Percentiles rank a stretch among this genome's conserved stretches.
Conservation (phyloP, 2,797 vertebrate species). For the Propithecus perrieri region DNA sequence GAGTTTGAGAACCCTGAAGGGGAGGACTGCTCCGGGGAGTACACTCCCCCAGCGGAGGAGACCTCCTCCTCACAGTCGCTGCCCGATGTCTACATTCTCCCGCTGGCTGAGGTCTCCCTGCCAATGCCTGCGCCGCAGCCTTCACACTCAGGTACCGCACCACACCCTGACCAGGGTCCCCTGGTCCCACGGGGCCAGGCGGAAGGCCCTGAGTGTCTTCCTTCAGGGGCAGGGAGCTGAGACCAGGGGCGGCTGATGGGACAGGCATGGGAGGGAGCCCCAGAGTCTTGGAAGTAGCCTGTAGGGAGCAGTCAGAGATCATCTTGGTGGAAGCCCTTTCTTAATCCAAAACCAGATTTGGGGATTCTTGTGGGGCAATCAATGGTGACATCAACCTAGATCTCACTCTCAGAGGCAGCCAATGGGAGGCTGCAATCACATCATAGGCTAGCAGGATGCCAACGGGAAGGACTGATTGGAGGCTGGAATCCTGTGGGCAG, state of each 20-base stretch:
- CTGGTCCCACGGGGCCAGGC: background rate
- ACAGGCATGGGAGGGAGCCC: background rate
- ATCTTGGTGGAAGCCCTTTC: background rate
- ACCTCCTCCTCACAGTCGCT: slow-evolving; percentile 94
- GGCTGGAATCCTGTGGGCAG: background rate
- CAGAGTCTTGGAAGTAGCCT: background rate
- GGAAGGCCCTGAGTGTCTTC: background rate
- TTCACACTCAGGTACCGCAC: slow-evolving; percentile 86
- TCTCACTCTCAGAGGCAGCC: slow-evolving; percentile 20
- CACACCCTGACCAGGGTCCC: background rate
- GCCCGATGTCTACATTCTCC: slow-evolving; percentile 95
- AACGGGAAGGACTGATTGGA: slow-evolving; percentile 54
- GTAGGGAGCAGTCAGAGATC: background rate
- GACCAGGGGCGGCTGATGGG: background rate
- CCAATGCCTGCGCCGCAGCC: slow-evolving; percentile 82
- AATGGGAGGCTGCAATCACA: background rate
- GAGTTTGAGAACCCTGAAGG: slow-evolving; percentile 96
- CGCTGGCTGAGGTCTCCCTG: slow-evolving; percentile 86
- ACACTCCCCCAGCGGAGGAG: slow-evolving; percentile 94
- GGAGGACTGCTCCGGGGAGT: slow-evolving; percentile 94
- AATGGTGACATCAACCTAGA: background rate
- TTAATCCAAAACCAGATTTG: background rate
- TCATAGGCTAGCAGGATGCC: slow-evolving; percentile 8
- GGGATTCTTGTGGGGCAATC: background rate
- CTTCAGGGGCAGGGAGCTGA: background rate